These are phyloP conservation scores for Idaea dimidiata DNA, from an alignment of 2,888 invertebrate species.

Conservation along the genomic window DNA sequence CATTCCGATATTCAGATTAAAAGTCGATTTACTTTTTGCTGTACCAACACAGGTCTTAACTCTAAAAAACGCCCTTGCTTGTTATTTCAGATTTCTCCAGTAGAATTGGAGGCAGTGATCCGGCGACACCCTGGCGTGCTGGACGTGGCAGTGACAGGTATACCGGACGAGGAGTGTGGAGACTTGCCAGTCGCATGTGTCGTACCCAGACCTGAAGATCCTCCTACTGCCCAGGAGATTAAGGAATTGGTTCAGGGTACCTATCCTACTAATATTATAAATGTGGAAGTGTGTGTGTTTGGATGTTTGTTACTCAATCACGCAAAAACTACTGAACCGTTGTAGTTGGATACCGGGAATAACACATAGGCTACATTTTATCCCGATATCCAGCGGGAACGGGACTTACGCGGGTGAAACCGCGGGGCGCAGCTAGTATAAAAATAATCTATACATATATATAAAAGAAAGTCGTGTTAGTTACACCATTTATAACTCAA, in stretches of 20 bases:
- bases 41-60: neutral
- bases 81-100: slow-evolving; percentile 48
- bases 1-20: neutral
- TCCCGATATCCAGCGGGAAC: too few relatives aligned
- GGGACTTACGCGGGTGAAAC: too few relatives aligned
- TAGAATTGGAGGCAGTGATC: slow-evolving; percentile 51
- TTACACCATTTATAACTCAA: too few relatives aligned
- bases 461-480: too few relatives aligned
- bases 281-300: too few relatives aligned
- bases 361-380: too few relatives aligned
- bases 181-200: slow-evolving; percentile 56
- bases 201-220: slow-evolving; percentile 30
- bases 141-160: slow-evolving; percentile 51
- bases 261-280: too few relatives aligned
- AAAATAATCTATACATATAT: too few relatives aligned
- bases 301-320: too few relatives aligned
- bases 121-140: slow-evolving; percentile 46
- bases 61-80: neutral
- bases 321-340: too few relatives aligned
- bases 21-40: neutral
- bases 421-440: too few relatives aligned
- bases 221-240: slow-evolving; percentile 46
- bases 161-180: slow-evolving; percentile 44
- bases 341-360: too few relatives aligned
- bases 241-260: slow-evolving; percentile 55